A percentile compares a stretch with the other conserved stretches of the same genome.
Conservation (phyloP, 2,113 vertebrate species). For the Isurus oxyrinchus region DNA sequence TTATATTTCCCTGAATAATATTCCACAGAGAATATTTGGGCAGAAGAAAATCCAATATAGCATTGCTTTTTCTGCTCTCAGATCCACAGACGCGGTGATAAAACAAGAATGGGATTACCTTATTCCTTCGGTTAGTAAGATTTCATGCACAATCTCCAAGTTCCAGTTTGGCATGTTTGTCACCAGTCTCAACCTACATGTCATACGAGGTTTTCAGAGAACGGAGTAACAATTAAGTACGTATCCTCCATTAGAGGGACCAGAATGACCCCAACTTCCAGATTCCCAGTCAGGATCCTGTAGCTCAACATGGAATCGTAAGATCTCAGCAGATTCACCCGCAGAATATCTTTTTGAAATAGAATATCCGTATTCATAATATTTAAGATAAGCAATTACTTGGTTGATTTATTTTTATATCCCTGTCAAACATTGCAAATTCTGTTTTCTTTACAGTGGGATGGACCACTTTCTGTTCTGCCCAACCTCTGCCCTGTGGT, state of each 20-base stretch:
- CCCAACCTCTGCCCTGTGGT: not conserved
- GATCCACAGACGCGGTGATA: not conserved
- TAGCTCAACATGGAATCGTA: no score
- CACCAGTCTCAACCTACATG: not conserved
- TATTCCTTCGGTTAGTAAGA: no score
- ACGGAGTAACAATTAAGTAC: not conserved
- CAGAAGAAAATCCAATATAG: not conserved
- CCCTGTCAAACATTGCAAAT: not conserved
- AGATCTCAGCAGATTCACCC: not conserved
- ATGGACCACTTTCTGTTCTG: not conserved
- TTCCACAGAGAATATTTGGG: not conserved
- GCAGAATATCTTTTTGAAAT: not conserved
- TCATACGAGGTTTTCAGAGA: not conserved
- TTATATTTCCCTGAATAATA: not conserved
- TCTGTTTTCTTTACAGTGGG: not conserved
- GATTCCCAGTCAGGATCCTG: not conserved
- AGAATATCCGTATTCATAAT: not conserved
- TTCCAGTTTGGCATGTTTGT: not conserved
- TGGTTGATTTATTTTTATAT: not conserved
- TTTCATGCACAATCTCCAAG: not conserved
- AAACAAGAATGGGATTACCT: not conserved
- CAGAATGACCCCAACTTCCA: not conserved
- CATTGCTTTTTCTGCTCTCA: not conserved
- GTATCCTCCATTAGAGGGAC: not conserved
- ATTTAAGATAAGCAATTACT: not conserved